Conservation (phyloP, 2,797 vertebrate genomes). For the Peromyscus attwateri region DNA sequence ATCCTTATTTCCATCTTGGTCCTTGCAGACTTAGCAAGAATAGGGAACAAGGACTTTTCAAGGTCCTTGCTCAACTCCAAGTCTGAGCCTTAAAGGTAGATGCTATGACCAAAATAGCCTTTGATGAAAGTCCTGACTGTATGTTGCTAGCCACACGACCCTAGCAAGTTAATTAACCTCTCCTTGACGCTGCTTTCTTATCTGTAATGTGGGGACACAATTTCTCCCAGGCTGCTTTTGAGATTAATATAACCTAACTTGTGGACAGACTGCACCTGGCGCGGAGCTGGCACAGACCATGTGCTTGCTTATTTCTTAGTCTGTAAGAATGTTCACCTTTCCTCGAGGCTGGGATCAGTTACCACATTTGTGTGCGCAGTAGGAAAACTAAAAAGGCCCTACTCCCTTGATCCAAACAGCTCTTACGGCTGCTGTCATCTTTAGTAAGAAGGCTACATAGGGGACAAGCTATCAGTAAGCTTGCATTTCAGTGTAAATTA, state of each 20-base stretch:
- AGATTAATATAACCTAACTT: slow-evolving; percentile 32
- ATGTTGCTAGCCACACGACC: background rate
- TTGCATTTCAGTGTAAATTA: slow-evolving; percentile 57
- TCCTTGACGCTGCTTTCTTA: slow-evolving; percentile 18
- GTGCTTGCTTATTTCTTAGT: slow-evolving; percentile 19
- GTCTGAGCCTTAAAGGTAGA: background rate
- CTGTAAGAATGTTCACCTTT: slow-evolving; percentile 45
- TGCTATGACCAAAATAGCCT: background rate
- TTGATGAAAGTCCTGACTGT: slow-evolving; percentile 14
- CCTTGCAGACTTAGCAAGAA: slow-evolving; percentile 52
- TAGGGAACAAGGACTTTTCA: slow-evolving; percentile 62
- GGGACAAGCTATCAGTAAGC: slow-evolving; percentile 50
- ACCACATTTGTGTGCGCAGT: background rate
- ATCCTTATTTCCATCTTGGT: slow-evolving; percentile 56
- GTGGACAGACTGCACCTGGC: background rate
- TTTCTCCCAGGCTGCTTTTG: slow-evolving; percentile 53
- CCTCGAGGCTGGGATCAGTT: slow-evolving; percentile 39
- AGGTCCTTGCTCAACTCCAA: slow-evolving; percentile 42
- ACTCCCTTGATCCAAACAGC: slow-evolving; percentile 19
- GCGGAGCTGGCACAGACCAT: background rate
- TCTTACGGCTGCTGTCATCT: slow-evolving; percentile 52
- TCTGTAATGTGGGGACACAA: background rate
- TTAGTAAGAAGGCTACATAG: slow-evolving; percentile 63
- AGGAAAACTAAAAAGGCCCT: slow-evolving; percentile 22
- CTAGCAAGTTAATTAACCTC: slow-evolving; percentile 48